phyloP scores from a whole-genome alignment of 2,888 invertebrate species.

The Chorisops tibialis region DNA sequence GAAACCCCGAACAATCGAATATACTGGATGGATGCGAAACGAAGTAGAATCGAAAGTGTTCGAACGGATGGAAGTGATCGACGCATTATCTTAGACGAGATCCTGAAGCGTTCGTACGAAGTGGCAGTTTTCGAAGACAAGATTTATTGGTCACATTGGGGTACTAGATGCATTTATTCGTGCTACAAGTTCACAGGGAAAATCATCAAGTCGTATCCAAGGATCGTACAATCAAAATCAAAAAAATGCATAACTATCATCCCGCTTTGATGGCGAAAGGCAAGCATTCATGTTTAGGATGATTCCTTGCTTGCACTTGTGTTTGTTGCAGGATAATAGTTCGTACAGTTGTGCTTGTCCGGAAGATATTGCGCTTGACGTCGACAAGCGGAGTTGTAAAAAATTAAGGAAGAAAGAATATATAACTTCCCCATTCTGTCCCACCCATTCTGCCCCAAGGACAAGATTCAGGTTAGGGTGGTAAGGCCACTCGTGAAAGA shows the following conservation, averaged over 20 bases:
- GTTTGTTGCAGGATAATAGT: constrained; percentile 62
- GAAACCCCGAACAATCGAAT: constrained; percentile 75
- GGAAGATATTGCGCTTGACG: constrained; percentile 61
- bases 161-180: constrained; percentile 67
- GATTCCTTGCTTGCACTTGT: constrained; percentile 73
- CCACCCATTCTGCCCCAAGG: too few relatives aligned
- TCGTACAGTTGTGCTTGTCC: constrained; percentile 72
- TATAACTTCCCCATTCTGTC: too few relatives aligned
- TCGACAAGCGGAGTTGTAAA: constrained; percentile 58
- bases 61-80: constrained; percentile 64
- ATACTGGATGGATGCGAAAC: constrained; percentile 84
- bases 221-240: constrained; percentile 52
- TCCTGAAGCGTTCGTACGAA: constrained; percentile 76
- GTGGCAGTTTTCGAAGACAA: constrained; percentile 83
- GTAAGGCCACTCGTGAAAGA: too few relatives aligned
- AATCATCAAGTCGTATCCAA: constrained; percentile 57
- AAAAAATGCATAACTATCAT: constrained; percentile 71
- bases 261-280: constrained; percentile 59
- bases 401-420: constrained; percentile 53
- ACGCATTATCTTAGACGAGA: constrained; percentile 59
- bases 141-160: constrained; percentile 90
- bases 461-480: too few relatives aligned
- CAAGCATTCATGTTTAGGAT: constrained; percentile 61
- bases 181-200: constrained; percentile 76
- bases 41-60: constrained; percentile 63